Conservation (phyloP, 1,140 invertebrate genomes). For the Caenorhabditis inopinata region DNA sequence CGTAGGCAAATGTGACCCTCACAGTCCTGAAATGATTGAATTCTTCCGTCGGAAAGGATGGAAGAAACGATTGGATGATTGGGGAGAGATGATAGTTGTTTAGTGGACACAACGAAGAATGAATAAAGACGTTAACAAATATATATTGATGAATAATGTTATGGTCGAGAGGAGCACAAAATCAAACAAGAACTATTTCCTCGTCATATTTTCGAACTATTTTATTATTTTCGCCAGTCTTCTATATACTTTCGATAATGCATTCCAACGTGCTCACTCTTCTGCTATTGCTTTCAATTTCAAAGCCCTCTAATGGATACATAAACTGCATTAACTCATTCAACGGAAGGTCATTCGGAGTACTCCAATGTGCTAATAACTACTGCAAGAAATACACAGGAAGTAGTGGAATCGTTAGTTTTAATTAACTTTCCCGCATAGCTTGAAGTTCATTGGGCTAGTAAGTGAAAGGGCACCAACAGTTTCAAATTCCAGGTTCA, state of each 20-base stretch:
- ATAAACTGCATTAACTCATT: background rate
- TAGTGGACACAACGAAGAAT: constrained; percentile 35
- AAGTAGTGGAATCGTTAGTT: constrained; percentile 5
- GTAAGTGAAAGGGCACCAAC: no score
- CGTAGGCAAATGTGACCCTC: constrained; percentile 62
- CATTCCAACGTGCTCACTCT: background rate
- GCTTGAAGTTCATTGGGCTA: no score
- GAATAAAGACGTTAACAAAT: background rate
- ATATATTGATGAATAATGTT: background rate
- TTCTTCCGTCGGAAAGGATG: constrained; percentile 56
- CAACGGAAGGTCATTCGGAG: background rate
- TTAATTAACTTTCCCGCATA: no score
- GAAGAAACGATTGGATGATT: constrained; percentile 54
- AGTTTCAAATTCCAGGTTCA: background rate
- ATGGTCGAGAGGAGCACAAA: background rate
- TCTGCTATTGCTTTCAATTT: background rate
- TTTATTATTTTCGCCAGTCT: background rate
- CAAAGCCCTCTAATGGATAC: background rate
- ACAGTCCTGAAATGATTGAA: constrained; percentile 55
- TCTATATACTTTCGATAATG: no score
- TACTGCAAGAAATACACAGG: constrained; percentile 12
- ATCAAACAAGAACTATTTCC: no score
- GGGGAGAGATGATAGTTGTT: constrained; percentile 63
- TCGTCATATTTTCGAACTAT: background rate
- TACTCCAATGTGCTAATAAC: background rate